phyloP scores from a whole-genome alignment of 2,113 vertebrate genomes.

The Alectura lathami region DNA sequence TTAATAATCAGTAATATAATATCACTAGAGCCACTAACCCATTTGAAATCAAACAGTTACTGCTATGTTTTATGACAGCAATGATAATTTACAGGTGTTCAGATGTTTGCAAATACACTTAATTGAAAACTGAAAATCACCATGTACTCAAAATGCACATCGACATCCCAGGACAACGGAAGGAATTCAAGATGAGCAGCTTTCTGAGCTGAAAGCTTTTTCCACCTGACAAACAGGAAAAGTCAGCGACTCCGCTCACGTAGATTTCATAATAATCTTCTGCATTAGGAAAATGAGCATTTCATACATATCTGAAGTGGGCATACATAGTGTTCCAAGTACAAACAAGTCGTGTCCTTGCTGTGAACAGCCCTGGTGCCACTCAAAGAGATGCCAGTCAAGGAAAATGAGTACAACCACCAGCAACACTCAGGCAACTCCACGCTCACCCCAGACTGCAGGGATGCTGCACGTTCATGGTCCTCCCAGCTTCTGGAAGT shows the following conservation, averaged over 20 bases:
- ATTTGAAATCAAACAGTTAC: neutral
- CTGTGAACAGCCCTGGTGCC: neutral
- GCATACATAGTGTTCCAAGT: neutral
- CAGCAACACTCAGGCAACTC: neutral
- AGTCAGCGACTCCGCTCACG: slow-evolving; percentile 33
- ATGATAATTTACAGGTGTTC: slow-evolving; percentile 26
- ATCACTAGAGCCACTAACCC: slow-evolving; percentile 1
- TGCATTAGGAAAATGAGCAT: slow-evolving; percentile 1
- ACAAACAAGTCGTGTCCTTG: neutral
- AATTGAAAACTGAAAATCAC: slow-evolving; percentile 41
- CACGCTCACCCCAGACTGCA: neutral
- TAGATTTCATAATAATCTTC: neutral
- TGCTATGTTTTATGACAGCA: neutral
- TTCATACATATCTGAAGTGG: neutral
- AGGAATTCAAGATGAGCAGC: slow-evolving; percentile 25
- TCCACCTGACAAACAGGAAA: neutral
- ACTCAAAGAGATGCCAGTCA: neutral
- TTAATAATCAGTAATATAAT: neutral
- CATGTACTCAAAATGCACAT: neutral
- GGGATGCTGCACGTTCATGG: neutral
- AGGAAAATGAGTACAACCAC: neutral
- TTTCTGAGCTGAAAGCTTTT: slow-evolving; percentile 27
- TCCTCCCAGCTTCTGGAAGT: neutral
- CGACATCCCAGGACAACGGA: neutral
- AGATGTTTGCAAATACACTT: slow-evolving; percentile 44